Percentiles rank a stretch among this genome's conserved stretches.
phyloP scores from a whole-genome alignment of 37 sponge, comb jelly and placozoan species.

The Halisarca cf. caerulea region DNA sequence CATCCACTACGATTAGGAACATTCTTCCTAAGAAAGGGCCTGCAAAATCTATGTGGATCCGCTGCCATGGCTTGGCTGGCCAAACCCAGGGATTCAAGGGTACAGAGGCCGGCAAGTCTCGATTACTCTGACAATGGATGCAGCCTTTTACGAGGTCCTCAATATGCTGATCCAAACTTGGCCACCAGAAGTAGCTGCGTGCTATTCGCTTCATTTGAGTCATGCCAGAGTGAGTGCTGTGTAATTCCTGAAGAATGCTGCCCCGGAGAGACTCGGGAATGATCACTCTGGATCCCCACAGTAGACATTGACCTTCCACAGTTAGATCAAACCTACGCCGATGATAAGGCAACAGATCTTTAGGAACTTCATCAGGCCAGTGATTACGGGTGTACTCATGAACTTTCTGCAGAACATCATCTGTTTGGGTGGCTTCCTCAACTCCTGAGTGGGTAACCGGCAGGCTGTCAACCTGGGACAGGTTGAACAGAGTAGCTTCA shows the following conservation, averaged over 20 bases:
- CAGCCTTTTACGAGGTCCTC: background rate
- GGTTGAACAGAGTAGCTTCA: too few relatives aligned
- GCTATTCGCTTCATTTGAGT: background rate
- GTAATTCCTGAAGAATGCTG: background rate
- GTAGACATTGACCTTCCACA: background rate
- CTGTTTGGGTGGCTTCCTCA: too few relatives aligned
- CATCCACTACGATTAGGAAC: background rate
- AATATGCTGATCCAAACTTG: background rate
- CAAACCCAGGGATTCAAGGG: background rate
- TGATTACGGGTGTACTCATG: too few relatives aligned
- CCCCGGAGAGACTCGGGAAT: background rate
- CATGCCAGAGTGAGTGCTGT: background rate
- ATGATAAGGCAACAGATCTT: too few relatives aligned
- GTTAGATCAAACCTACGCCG: too few relatives aligned
- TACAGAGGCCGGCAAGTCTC: background rate
- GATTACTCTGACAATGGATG: background rate
- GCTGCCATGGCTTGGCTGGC: background rate
- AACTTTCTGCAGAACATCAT: too few relatives aligned
- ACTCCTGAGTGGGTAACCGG: too few relatives aligned
- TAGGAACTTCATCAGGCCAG: too few relatives aligned
- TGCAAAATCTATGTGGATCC: conserved; percentile 3
- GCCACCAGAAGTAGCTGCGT: background rate
- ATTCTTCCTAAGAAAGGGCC: background rate
- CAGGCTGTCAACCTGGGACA: too few relatives aligned
- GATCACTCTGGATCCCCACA: background rate